phyloP scores from a whole-genome alignment of 2,888 invertebrate species.

The Eristalinus aeneus region DNA sequence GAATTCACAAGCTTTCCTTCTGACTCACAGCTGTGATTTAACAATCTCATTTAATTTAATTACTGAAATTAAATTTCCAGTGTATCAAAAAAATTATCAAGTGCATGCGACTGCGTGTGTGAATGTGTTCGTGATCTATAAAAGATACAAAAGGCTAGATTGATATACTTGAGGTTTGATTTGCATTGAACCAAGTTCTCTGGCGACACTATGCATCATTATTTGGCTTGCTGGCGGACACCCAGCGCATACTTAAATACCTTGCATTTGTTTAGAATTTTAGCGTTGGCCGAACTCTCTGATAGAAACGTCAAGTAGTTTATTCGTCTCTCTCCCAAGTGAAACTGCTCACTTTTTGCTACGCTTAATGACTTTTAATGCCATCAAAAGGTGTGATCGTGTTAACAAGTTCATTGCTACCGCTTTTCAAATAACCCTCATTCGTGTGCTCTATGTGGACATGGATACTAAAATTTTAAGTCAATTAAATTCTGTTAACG shows the following conservation, averaged over 20 bases:
- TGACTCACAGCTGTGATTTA: neutral
- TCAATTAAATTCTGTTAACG: neutral
- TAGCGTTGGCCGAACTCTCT: neutral
- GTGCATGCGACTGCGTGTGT: neutral
- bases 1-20: neutral
- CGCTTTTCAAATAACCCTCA: neutral
- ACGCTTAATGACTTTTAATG: constrained; percentile 26
- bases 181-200: neutral
- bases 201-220: neutral
- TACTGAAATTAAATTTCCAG: neutral
- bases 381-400: neutral
- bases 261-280: neutral
- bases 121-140: neutral
- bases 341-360: neutral
- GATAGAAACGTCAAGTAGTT: neutral
- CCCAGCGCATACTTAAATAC: neutral
- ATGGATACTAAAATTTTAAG: neutral
- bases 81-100: neutral
- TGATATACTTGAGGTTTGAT: neutral
- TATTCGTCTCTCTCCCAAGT: neutral
- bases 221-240: neutral
- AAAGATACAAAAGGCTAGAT: neutral
- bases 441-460: neutral
- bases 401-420: constrained; percentile 11
- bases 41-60: neutral